Evolutionary conservation across 2,797 vertebrate genomes (phyloP).

Genomic region (Mycteria americana): DNA sequence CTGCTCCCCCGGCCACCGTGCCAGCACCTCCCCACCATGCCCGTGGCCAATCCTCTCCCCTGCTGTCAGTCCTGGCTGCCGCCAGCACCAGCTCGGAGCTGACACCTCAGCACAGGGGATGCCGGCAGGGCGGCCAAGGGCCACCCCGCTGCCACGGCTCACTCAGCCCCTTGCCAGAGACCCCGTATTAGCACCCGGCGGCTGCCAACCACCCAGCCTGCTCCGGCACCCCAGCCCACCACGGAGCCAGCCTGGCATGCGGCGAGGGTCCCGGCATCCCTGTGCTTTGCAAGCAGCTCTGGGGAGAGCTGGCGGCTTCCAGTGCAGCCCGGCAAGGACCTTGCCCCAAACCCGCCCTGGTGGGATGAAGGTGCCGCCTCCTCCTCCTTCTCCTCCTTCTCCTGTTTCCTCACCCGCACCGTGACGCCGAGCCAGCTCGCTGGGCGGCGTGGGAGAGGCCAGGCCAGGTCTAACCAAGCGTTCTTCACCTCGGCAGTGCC

Average conservation of each 20-base stretch:
- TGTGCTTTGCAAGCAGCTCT: background rate
- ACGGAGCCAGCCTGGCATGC: fast-evolving
- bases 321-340: background rate
- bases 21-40: background rate
- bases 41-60: fast-evolving
- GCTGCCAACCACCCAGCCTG: background rate
- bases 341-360: fast-evolving
- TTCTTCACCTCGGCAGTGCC: background rate
- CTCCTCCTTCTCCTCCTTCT: background rate
- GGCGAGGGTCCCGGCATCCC: background rate
- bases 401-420: fast-evolving
- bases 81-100: background rate
- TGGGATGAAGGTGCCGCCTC: background rate
- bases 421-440: fast-evolving
- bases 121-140: background rate
- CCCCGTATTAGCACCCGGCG: background rate
- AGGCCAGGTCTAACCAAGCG: fast-evolving
- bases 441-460: background rate
- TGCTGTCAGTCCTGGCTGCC: fast-evolving
- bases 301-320: background rate
- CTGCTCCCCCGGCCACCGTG: background rate
- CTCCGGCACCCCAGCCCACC: fast-evolving
- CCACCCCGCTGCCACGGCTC: background rate
- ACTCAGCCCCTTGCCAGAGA: background rate
- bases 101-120: fast-evolving